A percentile compares a stretch with the other conserved stretches of the same genome.
These are phyloP conservation scores for Galendromus occidentalis DNA, from an alignment of 1,140 invertebrate species.

Conservation along the genomic window DNA sequence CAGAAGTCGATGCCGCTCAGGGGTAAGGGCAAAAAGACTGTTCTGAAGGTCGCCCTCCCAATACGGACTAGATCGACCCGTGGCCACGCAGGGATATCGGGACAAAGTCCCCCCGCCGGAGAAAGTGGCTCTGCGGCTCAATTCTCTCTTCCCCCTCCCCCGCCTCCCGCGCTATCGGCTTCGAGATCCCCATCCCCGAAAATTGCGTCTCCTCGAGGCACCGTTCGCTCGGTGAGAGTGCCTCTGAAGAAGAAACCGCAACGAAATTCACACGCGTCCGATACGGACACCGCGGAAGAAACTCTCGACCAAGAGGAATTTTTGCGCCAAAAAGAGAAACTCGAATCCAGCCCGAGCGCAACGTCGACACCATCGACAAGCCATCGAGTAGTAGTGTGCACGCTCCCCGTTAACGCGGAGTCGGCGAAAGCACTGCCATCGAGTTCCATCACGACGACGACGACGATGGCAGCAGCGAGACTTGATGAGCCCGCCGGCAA, in stretches of 20 bases:
- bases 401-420: too few species aligned
- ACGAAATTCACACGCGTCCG: not conserved
- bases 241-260: not conserved
- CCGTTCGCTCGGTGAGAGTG: not conserved
- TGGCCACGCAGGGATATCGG: not conserved
- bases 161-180: not conserved
- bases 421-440: too few species aligned
- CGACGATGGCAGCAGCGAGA: too few species aligned
- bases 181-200: not conserved
- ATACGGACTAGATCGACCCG: not conserved
- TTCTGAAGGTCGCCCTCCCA: not conserved
- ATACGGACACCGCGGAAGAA: conserved; percentile 1
- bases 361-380: not conserved
- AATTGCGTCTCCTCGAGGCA: not conserved
- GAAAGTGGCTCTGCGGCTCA: not conserved
- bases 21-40: not conserved
- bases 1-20: not conserved
- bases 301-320: not conserved
- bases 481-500: not conserved
- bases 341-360: not conserved
- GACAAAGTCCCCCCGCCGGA: not conserved
- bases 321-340: not conserved
- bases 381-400: not conserved
- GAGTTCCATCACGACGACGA: too few species aligned
- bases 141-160: not conserved